A percentile compares a stretch with the other conserved stretches of the same genome.
phyloP scores from a whole-genome alignment of 2,888 invertebrate genomes.

The Archaeoteleia sp. region DNA sequence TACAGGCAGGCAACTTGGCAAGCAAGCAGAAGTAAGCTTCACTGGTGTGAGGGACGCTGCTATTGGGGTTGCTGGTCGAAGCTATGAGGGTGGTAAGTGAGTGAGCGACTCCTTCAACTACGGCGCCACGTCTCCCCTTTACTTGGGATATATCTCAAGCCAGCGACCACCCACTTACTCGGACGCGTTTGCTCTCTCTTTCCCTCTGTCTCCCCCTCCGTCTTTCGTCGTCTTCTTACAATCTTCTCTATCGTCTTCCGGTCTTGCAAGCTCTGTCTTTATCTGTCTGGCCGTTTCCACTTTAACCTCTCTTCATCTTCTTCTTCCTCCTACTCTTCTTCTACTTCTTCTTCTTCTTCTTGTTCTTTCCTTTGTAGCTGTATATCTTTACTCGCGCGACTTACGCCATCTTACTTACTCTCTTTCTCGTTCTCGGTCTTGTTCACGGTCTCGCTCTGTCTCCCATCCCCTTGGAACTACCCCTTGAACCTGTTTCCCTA shows the following conservation, averaged over 20 bases:
- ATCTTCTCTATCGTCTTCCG: constrained; percentile 21
- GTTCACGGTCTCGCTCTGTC: constrained; percentile 22
- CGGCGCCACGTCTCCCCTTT: constrained; percentile 60
- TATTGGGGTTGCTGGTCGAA: constrained; percentile 61
- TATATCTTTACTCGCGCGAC: constrained; percentile 43
- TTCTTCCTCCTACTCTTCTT: constrained; percentile 2
- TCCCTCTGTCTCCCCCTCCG: constrained; percentile 13
- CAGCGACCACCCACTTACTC: constrained; percentile 55
- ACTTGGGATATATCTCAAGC: constrained; percentile 60
- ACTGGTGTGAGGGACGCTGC: constrained; percentile 31
- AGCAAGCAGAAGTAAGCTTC: constrained; percentile 52
- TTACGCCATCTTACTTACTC: constrained; percentile 46
- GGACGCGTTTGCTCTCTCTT: constrained; percentile 20
- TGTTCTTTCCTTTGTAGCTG: constrained; percentile 12
- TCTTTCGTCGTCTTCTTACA: constrained; percentile 41
- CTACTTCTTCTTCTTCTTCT: neutral
- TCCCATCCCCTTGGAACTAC: constrained; percentile 23
- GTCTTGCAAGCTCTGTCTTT: constrained; percentile 4
- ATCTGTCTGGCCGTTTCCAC: constrained; percentile 32
- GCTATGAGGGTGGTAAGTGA: constrained; percentile 67
- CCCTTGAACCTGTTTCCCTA: constrained; percentile 58
- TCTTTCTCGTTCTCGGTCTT: constrained; percentile 28
- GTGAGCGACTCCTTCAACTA: constrained; percentile 68
- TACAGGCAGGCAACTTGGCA: constrained; percentile 64
- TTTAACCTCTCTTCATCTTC: constrained; percentile 6